These are phyloP conservation scores for Ennomos erosarius DNA, from an alignment of 2,888 invertebrate genomes.

Conservation along the genomic window DNA sequence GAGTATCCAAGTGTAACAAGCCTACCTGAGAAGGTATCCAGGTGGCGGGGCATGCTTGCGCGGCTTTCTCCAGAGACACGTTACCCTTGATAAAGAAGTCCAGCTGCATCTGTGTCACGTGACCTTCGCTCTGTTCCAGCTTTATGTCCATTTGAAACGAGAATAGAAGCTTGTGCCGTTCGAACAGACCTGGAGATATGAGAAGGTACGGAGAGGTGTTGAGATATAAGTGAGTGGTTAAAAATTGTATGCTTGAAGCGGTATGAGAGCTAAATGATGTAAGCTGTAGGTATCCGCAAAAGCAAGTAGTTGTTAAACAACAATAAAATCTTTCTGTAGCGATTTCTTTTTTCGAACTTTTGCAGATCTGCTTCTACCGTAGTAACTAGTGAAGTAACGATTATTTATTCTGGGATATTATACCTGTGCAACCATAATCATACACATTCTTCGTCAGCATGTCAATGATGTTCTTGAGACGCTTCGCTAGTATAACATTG, in stretches of 20 bases:
- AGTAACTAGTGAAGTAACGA: no score
- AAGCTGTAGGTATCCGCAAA: no score
- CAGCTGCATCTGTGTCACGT: constrained; percentile 88
- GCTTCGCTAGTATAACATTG: constrained; percentile 89
- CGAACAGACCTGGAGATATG: constrained; percentile 90
- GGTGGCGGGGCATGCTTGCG: constrained; percentile 86
- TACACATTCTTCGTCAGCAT: constrained; percentile 95
- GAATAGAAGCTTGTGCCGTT: constrained; percentile 94
- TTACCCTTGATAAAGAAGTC: constrained; percentile 97
- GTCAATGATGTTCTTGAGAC: constrained; percentile 92
- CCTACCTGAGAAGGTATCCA: constrained; percentile 88
- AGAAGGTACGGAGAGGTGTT: no score
- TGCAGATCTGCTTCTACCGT: no score
- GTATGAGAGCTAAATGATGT: no score
- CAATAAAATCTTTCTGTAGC: no score
- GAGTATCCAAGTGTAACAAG: no score
- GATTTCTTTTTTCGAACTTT: no score
- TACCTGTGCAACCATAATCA: constrained; percentile 94
- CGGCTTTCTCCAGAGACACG: constrained; percentile 90
- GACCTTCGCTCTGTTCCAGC: constrained; percentile 89
- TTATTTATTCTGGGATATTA: not conserved
- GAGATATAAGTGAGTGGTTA: not conserved
- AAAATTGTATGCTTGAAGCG: no score
- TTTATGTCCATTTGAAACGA: constrained; percentile 96
- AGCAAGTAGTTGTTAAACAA: no score